phyloP scores from a whole-genome alignment of 2,888 invertebrate species.

The Yponomeuta malinellus region DNA sequence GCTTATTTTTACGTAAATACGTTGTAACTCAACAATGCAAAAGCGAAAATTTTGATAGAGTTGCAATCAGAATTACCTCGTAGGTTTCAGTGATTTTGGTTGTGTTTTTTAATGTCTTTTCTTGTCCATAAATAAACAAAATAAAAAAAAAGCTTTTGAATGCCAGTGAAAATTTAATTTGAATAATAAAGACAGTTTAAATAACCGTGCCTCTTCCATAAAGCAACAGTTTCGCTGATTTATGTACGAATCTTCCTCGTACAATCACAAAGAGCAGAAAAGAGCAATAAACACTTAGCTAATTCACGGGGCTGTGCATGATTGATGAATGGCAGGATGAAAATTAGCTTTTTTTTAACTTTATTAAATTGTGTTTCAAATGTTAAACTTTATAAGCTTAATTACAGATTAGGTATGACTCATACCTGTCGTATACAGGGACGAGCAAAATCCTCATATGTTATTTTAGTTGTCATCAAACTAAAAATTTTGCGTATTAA shows the following conservation, averaged over 20 bases:
- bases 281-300: not conserved
- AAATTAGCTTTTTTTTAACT: not conserved
- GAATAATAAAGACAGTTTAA: conserved; percentile 19
- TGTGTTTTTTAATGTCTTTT: too few relatives aligned
- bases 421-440: not conserved
- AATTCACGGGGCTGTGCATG: not conserved
- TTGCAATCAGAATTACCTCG: not conserved
- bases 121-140: too few relatives aligned
- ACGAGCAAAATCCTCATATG: too few relatives aligned
- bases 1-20: not conserved
- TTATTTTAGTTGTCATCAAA: too few relatives aligned
- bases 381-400: not conserved
- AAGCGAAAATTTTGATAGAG: not conserved
- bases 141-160: too few relatives aligned
- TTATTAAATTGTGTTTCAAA: not conserved
- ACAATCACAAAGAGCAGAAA: not conserved
- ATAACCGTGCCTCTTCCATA: conserved; percentile 15
- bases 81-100: too few relatives aligned
- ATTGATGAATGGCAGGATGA: not conserved
- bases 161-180: conserved; percentile 17
- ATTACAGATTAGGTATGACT: not conserved
- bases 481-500: too few relatives aligned
- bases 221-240: conserved; percentile 7
- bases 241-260: not conserved
- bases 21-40: not conserved